A percentile compares a stretch with the other conserved stretches of the same genome.
These are phyloP conservation scores for Catostylus mosaicus DNA, from an alignment of 30 jellyfish, hydroid and myxozoan species.

Conservation along the genomic window DNA sequence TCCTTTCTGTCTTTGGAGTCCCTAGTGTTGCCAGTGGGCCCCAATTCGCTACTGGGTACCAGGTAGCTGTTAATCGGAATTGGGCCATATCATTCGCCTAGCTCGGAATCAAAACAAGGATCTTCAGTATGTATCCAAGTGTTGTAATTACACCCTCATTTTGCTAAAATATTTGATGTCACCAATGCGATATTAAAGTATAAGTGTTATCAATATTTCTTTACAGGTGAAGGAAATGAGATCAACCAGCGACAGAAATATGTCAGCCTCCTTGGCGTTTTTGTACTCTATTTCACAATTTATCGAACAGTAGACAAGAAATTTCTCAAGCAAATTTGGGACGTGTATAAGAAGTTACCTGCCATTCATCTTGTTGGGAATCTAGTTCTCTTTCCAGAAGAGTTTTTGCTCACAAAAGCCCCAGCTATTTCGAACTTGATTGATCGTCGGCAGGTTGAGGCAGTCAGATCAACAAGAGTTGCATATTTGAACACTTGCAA, in stretches of 20 bases:
- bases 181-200: too few relatives aligned
- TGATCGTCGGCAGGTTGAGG: conserved; percentile 83
- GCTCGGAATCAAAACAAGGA: too few relatives aligned
- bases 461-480: conserved; percentile 68
- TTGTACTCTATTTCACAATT: conserved; percentile 79
- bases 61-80: too few relatives aligned
- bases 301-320: conserved; percentile 86
- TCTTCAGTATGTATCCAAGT: too few relatives aligned
- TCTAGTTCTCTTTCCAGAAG: conserved; percentile 84
- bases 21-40: too few relatives aligned
- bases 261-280: conserved; percentile 73
- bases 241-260: conserved; percentile 33
- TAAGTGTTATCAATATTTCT: too few relatives aligned
- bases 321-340: conserved; percentile 84
- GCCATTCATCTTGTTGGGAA: conserved; percentile 93
- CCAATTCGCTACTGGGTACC: too few relatives aligned
- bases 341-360: conserved; percentile 89
- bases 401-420: conserved; percentile 70
- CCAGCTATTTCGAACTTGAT: conserved; percentile 77
- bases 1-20: too few relatives aligned
- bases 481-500: conserved; percentile 74
- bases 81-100: too few relatives aligned
- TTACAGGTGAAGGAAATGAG: conserved; percentile 16
- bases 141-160: too few relatives aligned
- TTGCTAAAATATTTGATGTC: too few relatives aligned